Conservation (phyloP, 1,140 invertebrate species). For the Leptinotarsa undecemlineata region DNA sequence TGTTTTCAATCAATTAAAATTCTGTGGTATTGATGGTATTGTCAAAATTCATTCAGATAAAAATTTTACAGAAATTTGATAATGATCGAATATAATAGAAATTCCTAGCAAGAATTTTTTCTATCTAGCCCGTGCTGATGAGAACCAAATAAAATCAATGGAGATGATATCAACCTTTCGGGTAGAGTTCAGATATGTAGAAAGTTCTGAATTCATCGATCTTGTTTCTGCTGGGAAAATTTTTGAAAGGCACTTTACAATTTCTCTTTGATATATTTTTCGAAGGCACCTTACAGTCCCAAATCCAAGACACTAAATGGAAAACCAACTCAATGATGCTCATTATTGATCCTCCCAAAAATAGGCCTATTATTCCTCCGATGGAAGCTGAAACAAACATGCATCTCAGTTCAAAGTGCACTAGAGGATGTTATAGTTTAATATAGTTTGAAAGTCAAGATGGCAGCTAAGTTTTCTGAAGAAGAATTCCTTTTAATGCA, state of each 20-base stretch:
- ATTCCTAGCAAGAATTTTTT: too few relatives aligned
- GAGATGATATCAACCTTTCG: constrained; percentile 1
- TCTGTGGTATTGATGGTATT: too few relatives aligned
- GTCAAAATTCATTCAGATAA: too few relatives aligned
- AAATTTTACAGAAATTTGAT: too few relatives aligned
- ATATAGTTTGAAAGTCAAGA: not conserved
- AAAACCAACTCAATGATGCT: constrained; percentile 9
- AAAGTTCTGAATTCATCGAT: not conserved
- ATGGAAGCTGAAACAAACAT: constrained; percentile 3
- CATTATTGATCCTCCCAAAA: constrained; percentile 20
- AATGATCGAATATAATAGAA: too few relatives aligned
- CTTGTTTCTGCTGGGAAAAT: too few relatives aligned
- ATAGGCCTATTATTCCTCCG: constrained; percentile 1
- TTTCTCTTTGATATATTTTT: not conserved
- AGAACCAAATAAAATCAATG: not conserved
- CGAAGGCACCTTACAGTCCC: not conserved
- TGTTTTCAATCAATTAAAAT: too few relatives aligned
- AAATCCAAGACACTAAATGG: not conserved
- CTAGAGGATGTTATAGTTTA: too few relatives aligned
- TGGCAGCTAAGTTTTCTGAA: too few relatives aligned
- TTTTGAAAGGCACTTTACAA: not conserved
- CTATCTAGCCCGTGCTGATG: too few relatives aligned
- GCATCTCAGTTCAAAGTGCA: too few relatives aligned
- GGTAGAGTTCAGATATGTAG: constrained; percentile 4
- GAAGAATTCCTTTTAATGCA: too few relatives aligned